These are phyloP conservation scores for Trematocara unimaculatum DNA, from an alignment of 2,113 vertebrate species.

Conservation along the genomic window DNA sequence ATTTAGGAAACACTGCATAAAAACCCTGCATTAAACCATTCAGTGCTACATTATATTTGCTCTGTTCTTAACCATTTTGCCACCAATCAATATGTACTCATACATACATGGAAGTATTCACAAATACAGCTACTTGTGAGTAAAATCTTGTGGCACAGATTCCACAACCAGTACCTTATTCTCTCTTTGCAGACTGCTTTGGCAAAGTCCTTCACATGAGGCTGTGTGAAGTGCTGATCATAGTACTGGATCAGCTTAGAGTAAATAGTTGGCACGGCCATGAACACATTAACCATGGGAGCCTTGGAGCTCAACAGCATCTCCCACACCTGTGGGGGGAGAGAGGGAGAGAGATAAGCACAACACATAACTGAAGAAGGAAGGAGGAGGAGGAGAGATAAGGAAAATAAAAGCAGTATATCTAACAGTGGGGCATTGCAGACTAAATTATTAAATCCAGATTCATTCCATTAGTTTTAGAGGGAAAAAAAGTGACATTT, in stretches of 20 bases:
- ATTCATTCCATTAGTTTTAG: slow-evolving; percentile 4
- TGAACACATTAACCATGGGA: slow-evolving; percentile 83
- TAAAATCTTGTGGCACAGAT: not conserved
- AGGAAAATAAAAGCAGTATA: not conserved
- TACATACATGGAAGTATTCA: not conserved
- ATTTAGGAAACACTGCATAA: not conserved
- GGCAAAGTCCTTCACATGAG: slow-evolving; percentile 82
- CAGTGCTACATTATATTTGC: not conserved
- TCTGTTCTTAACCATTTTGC: not conserved
- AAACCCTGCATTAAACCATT: not conserved
- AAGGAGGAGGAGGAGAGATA: not conserved
- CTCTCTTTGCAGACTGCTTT: slow-evolving; percentile 82
- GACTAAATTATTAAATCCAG: slow-evolving; percentile 2
- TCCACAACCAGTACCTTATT: slow-evolving; percentile 75
- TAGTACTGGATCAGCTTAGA: slow-evolving; percentile 84
- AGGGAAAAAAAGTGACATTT: not conserved
- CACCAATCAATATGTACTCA: not conserved
- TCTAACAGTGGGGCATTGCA: not conserved
- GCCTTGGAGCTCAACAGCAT: slow-evolving; percentile 65
- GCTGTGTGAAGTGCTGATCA: slow-evolving; percentile 77
- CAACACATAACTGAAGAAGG: not conserved
- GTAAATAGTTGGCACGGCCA: slow-evolving; percentile 96
- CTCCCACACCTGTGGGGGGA: slow-evolving; percentile 83
- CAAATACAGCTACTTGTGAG: not conserved
- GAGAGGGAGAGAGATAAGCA: not conserved